Percentiles rank a stretch among this genome's conserved stretches.
These are phyloP conservation scores for Drosophila lacteicornis DNA, from an alignment of 1,140 invertebrate genomes.

Conservation along the genomic window DNA sequence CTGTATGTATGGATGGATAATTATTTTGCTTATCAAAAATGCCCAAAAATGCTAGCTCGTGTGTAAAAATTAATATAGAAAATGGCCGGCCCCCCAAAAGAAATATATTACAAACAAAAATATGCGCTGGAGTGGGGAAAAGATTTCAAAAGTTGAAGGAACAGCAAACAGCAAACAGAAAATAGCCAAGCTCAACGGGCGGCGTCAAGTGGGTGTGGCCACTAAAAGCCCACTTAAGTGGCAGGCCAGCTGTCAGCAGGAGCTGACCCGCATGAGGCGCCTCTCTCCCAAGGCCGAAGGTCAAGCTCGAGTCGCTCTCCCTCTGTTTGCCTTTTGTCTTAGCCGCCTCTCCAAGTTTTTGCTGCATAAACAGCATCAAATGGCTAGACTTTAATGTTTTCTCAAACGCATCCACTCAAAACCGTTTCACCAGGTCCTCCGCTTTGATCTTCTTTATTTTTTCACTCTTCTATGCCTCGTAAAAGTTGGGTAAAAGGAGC, in stretches of 20 bases:
- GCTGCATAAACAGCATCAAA: conserved; percentile 50
- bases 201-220: conserved; percentile 38
- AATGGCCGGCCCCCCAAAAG: conserved; percentile 19
- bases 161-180: conserved; percentile 31
- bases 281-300: conserved; percentile 26
- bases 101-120: conserved; percentile 16
- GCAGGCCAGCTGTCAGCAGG: conserved; percentile 49
- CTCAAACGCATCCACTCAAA: conserved; percentile 67
- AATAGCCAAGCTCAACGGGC: conserved; percentile 19
- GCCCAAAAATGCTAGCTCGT: conserved; percentile 60
- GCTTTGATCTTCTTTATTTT: conserved; percentile 65
- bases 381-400: conserved; percentile 72
- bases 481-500: neutral
- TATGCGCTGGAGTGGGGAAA: conserved; percentile 13
- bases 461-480: conserved; percentile 3
- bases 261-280: conserved; percentile 42
- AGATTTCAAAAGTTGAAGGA: conserved; percentile 39
- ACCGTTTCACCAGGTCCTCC: conserved; percentile 39
- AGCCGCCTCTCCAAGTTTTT: conserved; percentile 31
- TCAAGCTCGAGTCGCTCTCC: conserved; percentile 40
- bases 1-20: conserved; percentile 54
- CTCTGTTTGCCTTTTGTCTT: conserved; percentile 35
- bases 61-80: conserved; percentile 69
- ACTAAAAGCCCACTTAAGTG: conserved; percentile 63
- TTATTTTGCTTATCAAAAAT: conserved; percentile 68